Conservation (phyloP, 2,797 vertebrate species). For the Iguana delicatissima region DNA sequence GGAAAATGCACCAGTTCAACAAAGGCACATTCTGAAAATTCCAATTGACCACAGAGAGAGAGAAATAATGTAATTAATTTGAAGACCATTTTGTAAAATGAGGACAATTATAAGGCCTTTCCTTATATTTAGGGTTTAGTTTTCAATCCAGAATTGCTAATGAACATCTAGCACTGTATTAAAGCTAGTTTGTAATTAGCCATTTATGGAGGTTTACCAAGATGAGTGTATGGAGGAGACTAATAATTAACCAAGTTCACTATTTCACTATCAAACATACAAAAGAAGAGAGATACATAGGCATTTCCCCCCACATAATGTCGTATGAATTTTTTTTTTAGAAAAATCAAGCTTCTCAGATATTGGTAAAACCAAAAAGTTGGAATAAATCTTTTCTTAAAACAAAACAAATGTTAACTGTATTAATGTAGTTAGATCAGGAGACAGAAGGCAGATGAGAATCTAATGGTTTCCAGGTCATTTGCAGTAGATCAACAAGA, state of each 20-base stretch:
- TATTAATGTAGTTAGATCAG: not conserved
- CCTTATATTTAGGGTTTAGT: constrained; percentile 18
- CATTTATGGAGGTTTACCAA: not conserved
- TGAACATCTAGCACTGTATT: constrained; percentile 14
- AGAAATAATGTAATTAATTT: not conserved
- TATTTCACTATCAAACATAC: not conserved
- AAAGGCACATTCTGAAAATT: constrained; percentile 11
- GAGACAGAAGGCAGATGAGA: not conserved
- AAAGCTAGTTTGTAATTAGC: not conserved
- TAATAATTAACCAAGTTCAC: not conserved
- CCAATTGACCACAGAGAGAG: not conserved
- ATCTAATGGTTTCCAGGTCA: not conserved
- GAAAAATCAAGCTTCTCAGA: not conserved
- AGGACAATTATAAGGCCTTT: not conserved
- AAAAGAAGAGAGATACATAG: not conserved
- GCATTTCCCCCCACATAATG: not conserved
- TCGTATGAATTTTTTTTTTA: not conserved
- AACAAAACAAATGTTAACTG: not conserved
- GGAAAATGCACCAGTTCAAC: not conserved
- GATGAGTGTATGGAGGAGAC: not conserved
- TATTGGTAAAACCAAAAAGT: not conserved
- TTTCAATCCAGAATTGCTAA: constrained; percentile 43
- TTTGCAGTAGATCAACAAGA: not conserved
- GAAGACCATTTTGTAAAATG: not conserved
- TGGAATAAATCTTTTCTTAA: not conserved